A percentile compares a stretch with the other conserved stretches of the same genome.
Conservation (phyloP, 2,888 invertebrate species). For the Drosophila buzzatii region DNA sequence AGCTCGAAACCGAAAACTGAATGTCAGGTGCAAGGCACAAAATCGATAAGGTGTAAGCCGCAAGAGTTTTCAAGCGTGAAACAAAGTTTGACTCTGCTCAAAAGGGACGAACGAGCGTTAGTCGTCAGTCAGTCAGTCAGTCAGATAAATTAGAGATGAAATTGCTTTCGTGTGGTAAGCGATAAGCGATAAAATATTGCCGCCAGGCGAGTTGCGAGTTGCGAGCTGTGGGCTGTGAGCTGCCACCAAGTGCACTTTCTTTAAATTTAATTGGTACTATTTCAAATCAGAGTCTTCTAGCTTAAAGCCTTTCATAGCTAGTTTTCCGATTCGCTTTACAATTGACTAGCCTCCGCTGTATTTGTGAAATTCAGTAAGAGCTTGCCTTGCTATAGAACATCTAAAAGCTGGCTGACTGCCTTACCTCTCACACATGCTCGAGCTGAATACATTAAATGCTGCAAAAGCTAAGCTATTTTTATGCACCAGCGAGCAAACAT, state of each 20-base stretch:
- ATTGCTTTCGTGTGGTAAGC: slow-evolving; percentile 52
- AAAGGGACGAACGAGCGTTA: slow-evolving; percentile 1
- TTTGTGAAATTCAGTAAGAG: not conserved
- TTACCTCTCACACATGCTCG: slow-evolving; percentile 10
- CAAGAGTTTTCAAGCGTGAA: slow-evolving; percentile 36
- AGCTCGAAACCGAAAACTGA: slow-evolving; percentile 36
- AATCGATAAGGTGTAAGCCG: slow-evolving; percentile 35
- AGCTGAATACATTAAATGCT: slow-evolving; percentile 15
- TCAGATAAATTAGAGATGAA: slow-evolving; percentile 25
- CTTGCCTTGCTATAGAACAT: not conserved
- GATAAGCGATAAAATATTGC: slow-evolving; percentile 63
- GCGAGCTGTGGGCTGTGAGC: not conserved
- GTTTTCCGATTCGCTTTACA: not conserved
- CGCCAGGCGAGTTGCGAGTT: not conserved
- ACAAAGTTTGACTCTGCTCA: slow-evolving; percentile 20
- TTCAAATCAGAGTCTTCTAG: not conserved
- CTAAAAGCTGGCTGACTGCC: not conserved
- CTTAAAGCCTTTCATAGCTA: not conserved
- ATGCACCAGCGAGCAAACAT: slow-evolving; percentile 38
- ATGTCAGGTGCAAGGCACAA: slow-evolving; percentile 41
- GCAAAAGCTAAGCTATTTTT: slow-evolving; percentile 30
- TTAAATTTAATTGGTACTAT: not conserved
- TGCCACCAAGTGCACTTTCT: slow-evolving; percentile 1
- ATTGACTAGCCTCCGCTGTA: not conserved
- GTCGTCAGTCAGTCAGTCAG: slow-evolving; percentile 19